Evolutionary conservation across 2,888 invertebrate genomes (phyloP), one percentile per base, ranked within the genome.

Genomic region (Heliconius aoede): DNA sequence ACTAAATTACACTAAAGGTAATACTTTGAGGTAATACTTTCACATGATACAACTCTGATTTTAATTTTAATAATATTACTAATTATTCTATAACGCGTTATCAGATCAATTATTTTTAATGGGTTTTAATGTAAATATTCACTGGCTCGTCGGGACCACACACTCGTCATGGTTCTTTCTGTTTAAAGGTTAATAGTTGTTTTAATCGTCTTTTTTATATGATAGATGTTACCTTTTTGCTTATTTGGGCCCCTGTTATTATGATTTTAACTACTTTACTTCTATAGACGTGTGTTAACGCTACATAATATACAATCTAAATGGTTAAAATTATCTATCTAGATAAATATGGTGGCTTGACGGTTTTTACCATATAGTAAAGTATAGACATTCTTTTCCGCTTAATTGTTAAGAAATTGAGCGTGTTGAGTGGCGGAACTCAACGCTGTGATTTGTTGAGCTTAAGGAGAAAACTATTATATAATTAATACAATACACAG

Each of bases 171-270:
- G 77, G 79, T 78, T 77, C 76, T 76, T 80, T 77, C 79, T 78
- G 79, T 80, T 72, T 80, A 81, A 82, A 81, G 81, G 82, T 83
- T 82, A 84, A 81, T 82, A 76, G 81, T 77, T 76, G 72, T 78
- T 80, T 76, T 80, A 80, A 83, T 81, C 80, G 77, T 72, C 72
- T 76, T 79, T 75, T 80, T 80, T 78, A 72, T 81, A 77, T 73
- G 73, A 55, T 69, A 55, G 30, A 55, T 55, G 72, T 73, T 75
- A 60, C 65, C 65, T 67, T 76, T 78, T 80, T 78, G 78, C 74
- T 74, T 75, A 64, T 73, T 71, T 60, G 32, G 3, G 15, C 65
- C 58, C 58, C 21, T 71, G 72, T 40, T 71, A 68, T 76, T 78
- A 72, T 64, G 58, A 69, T 64, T 72, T 51, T 60, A 28, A 64